These are phyloP conservation scores for Stegostoma tigrinum DNA, from an alignment of 2,113 vertebrate genomes.

Conservation along the genomic window DNA sequence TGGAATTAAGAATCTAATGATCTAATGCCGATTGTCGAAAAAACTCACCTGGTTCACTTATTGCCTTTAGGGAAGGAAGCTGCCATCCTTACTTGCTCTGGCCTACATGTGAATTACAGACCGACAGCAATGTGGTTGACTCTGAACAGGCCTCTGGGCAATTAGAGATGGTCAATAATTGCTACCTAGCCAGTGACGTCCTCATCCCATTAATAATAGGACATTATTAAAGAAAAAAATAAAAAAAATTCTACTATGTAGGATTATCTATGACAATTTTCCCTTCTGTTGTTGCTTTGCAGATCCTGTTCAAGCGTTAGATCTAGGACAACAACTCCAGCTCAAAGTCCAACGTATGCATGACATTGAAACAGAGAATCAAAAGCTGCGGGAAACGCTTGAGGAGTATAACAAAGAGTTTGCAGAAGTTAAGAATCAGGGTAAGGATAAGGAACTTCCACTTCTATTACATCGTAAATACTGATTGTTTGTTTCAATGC, in stretches of 20 bases:
- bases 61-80: too few relatives aligned
- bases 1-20: too few relatives aligned
- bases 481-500: not conserved
- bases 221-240: too few relatives aligned
- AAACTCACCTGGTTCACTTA: too few relatives aligned
- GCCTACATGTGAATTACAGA: too few relatives aligned
- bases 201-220: too few relatives aligned
- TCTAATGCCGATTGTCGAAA: too few relatives aligned
- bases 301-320: slow-evolving; percentile 91
- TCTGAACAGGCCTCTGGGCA: too few relatives aligned
- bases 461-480: not conserved
- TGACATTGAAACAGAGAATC: slow-evolving; percentile 96
- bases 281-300: slow-evolving; percentile 35
- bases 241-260: not conserved
- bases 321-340: slow-evolving; percentile 93
- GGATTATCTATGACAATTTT: not conserved
- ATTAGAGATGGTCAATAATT: too few relatives aligned
- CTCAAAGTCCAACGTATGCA: slow-evolving; percentile 96
- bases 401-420: slow-evolving; percentile 99
- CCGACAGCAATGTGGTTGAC: too few relatives aligned
- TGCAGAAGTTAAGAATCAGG: slow-evolving; percentile 96
- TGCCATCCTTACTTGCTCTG: too few relatives aligned
- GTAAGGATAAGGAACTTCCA: slow-evolving; percentile 53
- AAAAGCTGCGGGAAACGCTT: slow-evolving; percentile 93
- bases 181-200: too few relatives aligned